Percentiles rank a stretch among this genome's conserved stretches.
Evolutionary conservation across 2,888 invertebrate genomes (phyloP).

Genomic region (Chrysolina oricalcia): DNA sequence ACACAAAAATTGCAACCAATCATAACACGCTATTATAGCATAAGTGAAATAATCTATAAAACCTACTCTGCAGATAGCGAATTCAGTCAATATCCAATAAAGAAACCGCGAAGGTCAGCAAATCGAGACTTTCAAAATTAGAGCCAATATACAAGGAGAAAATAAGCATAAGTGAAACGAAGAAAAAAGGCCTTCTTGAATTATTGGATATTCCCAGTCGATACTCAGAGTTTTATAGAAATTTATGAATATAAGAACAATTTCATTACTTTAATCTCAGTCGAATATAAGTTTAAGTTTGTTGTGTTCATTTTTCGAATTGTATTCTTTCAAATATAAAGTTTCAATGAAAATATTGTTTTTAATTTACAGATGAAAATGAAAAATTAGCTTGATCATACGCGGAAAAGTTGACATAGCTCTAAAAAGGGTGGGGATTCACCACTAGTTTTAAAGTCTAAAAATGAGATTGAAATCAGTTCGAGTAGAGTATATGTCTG

Average conservation of each 20-base stretch:
- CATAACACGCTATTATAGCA: too few relatives aligned
- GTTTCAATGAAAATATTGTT: too few relatives aligned
- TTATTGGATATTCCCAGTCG: background rate
- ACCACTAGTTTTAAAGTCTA: too few relatives aligned
- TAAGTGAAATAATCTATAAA: background rate
- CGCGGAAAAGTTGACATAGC: background rate
- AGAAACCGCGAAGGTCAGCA: background rate
- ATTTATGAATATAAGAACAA: background rate
- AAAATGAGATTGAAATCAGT: too few relatives aligned
- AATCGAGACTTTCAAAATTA: background rate
- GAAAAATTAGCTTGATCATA: background rate
- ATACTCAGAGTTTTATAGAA: background rate
- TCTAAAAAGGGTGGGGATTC: too few relatives aligned
- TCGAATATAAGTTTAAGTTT: too few relatives aligned
- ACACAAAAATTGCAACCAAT: too few relatives aligned
- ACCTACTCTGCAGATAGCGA: background rate
- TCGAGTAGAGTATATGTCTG: background rate
- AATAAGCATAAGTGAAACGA: background rate
- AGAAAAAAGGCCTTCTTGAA: background rate
- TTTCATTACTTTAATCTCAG: too few relatives aligned
- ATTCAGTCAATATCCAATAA: background rate
- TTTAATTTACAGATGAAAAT: constrained; percentile 3
- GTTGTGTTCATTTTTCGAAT: too few relatives aligned
- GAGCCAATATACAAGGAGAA: background rate
- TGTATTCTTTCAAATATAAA: too few relatives aligned